A percentile compares a stretch with the other conserved stretches of the same genome.
Conservation (phyloP, 1,140 invertebrate species). For the Popillia japonica region DNA sequence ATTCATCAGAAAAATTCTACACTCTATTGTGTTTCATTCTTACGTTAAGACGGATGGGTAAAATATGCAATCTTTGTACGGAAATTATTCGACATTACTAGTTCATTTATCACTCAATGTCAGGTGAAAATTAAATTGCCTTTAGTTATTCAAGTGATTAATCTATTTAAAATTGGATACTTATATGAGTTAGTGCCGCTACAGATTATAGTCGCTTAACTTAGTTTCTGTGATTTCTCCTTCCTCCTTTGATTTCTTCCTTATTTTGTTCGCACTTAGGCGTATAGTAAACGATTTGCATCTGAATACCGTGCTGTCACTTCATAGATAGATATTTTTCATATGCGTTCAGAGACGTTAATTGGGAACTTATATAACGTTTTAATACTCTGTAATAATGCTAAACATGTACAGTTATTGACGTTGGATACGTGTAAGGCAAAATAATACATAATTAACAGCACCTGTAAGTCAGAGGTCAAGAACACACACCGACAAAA, state of each 20-base stretch:
- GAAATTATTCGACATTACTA: background rate
- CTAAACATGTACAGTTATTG: conserved; percentile 4
- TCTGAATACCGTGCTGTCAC: background rate
- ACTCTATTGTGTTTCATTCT: too few species aligned
- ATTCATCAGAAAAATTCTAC: too few species aligned
- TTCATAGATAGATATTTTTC: background rate
- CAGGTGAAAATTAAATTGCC: conserved; percentile 6
- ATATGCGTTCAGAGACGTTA: background rate
- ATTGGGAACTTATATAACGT: background rate
- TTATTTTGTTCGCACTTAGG: background rate
- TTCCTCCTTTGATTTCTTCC: background rate
- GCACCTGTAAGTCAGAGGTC: conserved; percentile 32
- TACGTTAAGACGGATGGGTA: too few species aligned
- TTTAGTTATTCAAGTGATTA: conserved; percentile 2
- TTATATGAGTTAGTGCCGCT: background rate
- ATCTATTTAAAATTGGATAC: background rate
- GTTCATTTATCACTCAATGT: conserved; percentile 7
- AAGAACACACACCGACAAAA: conserved; percentile 17
- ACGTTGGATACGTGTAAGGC: background rate
- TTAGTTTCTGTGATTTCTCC: background rate
- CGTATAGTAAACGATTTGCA: background rate
- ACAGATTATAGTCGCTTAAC: background rate
- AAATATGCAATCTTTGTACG: too few species aligned
- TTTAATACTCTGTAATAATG: background rate
- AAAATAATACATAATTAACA: conserved; percentile 27